Evolutionary conservation across 2,888 invertebrate genomes (phyloP), one percentile per base, ranked within the genome.

Genomic region (Nomada ferruginata): DNA sequence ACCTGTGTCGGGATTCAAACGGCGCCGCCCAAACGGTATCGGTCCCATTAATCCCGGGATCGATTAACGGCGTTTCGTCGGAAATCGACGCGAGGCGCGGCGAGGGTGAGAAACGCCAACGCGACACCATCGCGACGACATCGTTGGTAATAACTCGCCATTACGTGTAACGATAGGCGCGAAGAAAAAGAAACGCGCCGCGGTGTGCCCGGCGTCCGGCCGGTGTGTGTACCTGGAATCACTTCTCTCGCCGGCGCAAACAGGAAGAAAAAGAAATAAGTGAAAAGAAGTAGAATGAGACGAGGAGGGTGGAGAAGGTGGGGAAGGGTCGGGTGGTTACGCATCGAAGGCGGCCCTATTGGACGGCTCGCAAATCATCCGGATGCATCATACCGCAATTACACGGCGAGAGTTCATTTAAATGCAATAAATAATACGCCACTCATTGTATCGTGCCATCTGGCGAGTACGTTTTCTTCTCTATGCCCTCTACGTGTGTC

Each of bases 351-450:
- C 87, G 90, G 84, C 91, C 79, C 88, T 86, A 84, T 85, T 20
- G 86, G 85, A 85, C 81, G 86, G 83, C 90, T 91, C 91, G 91
- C 93, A 93, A 93, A 93, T 93, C 93, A 93, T 92, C 81, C 87
- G 84, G 90, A 92, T 92, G 92, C 92, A 93, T 93, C 92, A 91
- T 88, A 88, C 90, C 90, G 92, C 93, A 93, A 93, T 93, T 93
- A 93, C 93, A 93, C 92, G 92, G 90, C 90, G 89, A 92, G 91
- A 90, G 91, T 93, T 93, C 92, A 92, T 93, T 93, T 92, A 91
- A 93, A 91, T 89, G 90, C 92, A 85, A 93, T 93, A 93, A 93
- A 93, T 93, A 93, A 92, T 91, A 86, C 90, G 82, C 89, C 88
- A 90, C 91, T 92, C 92, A 91, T 91, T 91, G 89, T 90, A 87